Conservation (phyloP, 2,888 invertebrate genomes). For the Fragum sueziense region DNA sequence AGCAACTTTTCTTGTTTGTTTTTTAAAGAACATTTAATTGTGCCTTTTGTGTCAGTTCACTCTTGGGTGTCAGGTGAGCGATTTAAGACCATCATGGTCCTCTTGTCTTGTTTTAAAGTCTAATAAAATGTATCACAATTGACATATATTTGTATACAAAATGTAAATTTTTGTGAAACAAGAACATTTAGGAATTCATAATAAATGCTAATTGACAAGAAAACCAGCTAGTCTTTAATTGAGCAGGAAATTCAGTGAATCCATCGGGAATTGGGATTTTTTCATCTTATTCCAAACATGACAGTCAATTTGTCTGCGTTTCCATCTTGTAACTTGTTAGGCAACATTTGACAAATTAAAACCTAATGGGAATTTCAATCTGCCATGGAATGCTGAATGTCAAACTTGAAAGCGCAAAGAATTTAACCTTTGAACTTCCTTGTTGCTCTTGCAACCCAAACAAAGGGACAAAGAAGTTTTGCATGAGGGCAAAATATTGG, state of each 20-base stretch:
- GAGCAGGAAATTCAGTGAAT: background rate
- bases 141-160: no score
- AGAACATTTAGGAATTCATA: no score
- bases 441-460: background rate
- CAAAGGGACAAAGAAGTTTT: background rate
- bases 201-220: no score
- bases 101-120: background rate
- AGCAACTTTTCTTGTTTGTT: background rate
- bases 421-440: conserved; percentile 12
- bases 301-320: background rate
- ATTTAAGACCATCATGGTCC: background rate
- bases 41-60: background rate
- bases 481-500: background rate
- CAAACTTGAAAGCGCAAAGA: no score
- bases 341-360: background rate
- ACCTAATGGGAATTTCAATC: conserved; percentile 3
- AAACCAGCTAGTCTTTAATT: no score
- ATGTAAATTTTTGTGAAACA: no score
- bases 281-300: background rate
- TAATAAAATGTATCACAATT: background rate
- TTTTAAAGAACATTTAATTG: background rate
- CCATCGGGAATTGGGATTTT: background rate
- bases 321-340: background rate
- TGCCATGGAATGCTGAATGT: background rate
- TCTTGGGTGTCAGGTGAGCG: background rate